Evolutionary conservation across 2,888 invertebrate species (phyloP), one percentile per base, ranked within the genome.

Genomic region (Criorhina ranunculi): DNA sequence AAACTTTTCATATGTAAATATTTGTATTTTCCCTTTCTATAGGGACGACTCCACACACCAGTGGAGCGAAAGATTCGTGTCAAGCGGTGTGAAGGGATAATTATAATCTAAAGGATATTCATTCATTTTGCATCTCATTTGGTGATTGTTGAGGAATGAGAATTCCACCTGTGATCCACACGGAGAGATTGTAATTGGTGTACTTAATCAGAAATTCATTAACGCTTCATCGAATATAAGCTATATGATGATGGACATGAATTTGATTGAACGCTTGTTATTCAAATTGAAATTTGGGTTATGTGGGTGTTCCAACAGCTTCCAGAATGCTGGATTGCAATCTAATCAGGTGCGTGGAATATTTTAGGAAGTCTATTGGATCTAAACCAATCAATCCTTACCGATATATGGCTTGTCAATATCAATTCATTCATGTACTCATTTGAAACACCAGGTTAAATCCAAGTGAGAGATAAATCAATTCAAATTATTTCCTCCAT

Each of bases 51-150:
- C 3, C 53, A 24, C n/a, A 12, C 4, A 19, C 12, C 9, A 55
- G 17, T 51, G 51, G 42, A 51, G 42, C 19, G 17, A 72, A 37
- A 17, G 17, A 60, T 72, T 72, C 51, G 40, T 40, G 59, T 73
- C 44, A 44, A 73, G 53, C 55, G 55, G n/a, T 33, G n/a, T 33
- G 35, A 8, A 33, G 12, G 8, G 33, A 15, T 29, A 49, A 46
- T 57, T 11, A 7, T 35, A 31, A 44, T 33, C 19, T 37, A 15
- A 35, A 53, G 44, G 62, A 64, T 46, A 35, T 44, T 64, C 55
- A 64, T 73, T 17, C 35, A 55, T 64, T 73, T 64, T 44, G 24
- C 73, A 73, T 73, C 73, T 53, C 73, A 73, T 76, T 67, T 76
- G 40, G 57, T 42, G 42, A 66, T 75, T 66, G 53, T 62, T 40